A percentile compares a stretch with the other conserved stretches of the same genome.
Conservation (phyloP, 2,113 vertebrate genomes). For the Monopterus albus region DNA sequence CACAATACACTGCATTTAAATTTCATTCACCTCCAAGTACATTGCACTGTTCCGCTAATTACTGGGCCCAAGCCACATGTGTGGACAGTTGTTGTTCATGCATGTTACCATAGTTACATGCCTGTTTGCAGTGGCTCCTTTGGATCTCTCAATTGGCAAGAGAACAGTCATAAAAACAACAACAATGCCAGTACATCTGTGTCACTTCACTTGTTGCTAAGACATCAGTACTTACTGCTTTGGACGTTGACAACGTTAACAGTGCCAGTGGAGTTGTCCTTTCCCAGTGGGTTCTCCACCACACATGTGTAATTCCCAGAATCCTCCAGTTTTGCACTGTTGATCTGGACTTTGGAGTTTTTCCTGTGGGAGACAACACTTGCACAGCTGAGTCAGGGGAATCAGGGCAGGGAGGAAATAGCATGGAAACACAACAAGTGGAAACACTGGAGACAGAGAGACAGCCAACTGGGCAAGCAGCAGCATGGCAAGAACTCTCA, state of each 20-base stretch:
- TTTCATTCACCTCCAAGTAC: constrained; percentile 27
- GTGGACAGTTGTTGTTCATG: constrained; percentile 73
- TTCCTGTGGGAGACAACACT: constrained; percentile 87
- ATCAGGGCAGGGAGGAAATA: constrained; percentile 65
- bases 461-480: constrained; percentile 45
- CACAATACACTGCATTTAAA: constrained; percentile 12
- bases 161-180: constrained; percentile 56
- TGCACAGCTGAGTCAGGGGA: constrained; percentile 78
- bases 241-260: constrained; percentile 94
- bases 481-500: constrained; percentile 52
- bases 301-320: constrained; percentile 98
- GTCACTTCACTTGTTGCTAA: constrained; percentile 44
- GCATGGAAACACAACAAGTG: constrained; percentile 69
- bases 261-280: constrained; percentile 89
- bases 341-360: constrained; percentile 96
- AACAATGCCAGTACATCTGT: constrained; percentile 54
- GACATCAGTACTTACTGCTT: constrained; percentile 89
- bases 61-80: constrained; percentile 48
- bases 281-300: constrained; percentile 93
- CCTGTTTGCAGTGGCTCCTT: constrained; percentile 61
- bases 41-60: constrained; percentile 40
- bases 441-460: constrained; percentile 56
- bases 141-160: constrained; percentile 65
- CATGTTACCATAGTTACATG: constrained; percentile 60
- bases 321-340: constrained; percentile 91